phyloP scores from a whole-genome alignment of 1,140 invertebrate genomes.

The Drosophila takahashii region DNA sequence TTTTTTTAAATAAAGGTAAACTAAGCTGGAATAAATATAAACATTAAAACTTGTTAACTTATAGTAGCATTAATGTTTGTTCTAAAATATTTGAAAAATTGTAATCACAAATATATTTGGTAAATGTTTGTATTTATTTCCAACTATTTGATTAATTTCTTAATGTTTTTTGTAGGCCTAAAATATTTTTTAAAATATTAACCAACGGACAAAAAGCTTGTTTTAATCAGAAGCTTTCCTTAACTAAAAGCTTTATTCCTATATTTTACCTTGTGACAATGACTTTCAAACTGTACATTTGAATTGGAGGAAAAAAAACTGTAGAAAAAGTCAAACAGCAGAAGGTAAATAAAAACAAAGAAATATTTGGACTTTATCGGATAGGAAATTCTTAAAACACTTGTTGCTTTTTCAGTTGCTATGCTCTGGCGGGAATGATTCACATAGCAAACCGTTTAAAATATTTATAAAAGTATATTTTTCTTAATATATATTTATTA shows the following conservation, averaged over 20 bases:
- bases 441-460: too few relatives aligned
- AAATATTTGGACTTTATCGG: constrained; percentile 8
- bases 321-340: constrained; percentile 1
- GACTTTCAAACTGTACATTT: constrained; percentile 25
- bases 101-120: too few relatives aligned
- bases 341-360: constrained; percentile 7
- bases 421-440: background rate
- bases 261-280: constrained; percentile 4
- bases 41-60: too few relatives aligned
- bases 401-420: background rate
- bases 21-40: too few relatives aligned
- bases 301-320: background rate
- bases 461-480: background rate
- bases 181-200: too few relatives aligned
- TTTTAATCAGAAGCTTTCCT: constrained; percentile 25
- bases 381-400: constrained; percentile 2
- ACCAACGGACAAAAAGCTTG: constrained; percentile 23
- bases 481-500: background rate
- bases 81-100: too few relatives aligned
- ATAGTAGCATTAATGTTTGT: too few relatives aligned
- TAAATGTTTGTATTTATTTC: background rate
- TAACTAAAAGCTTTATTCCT: constrained; percentile 12
- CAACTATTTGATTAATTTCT: background rate
- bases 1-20: too few relatives aligned
- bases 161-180: too few relatives aligned